Evolutionary conservation across 2,113 vertebrate genomes (phyloP), one percentile per base, ranked within the genome.

Genomic region (Dolichallabes microphthalmus): DNA sequence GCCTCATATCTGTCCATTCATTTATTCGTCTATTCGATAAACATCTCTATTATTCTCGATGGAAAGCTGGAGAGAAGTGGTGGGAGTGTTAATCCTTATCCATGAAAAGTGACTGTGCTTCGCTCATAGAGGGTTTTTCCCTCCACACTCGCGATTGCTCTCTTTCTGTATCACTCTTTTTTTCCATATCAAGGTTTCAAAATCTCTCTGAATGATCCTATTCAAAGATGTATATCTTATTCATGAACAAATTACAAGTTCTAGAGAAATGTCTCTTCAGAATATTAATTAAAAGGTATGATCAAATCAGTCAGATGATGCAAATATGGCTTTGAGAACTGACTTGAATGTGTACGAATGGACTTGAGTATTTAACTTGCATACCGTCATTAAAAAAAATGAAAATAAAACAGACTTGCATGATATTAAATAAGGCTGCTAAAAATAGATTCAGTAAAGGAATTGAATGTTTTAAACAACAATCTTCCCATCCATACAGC

Each of bases 11-110:
- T 80, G 71, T 88, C 87, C 82, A 74, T 83, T 86, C 85, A 86
- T 88, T 78, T 86, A 88, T 88, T 88, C 81, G 86, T 83, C 80
- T 84, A 86, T 88, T 86, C 87, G 74, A 52, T 86, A 86, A 88
- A 75, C 81, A 6, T 3, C 64, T 86, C 87, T 60, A 88, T 84
- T 86, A 83, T 76, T 77, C 85, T 86, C 82, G 69, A 81, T 61
- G 85, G 82, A 86, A 86, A 84, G 77, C 82, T 79, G 53, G 13
- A 84, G 68, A 88, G 53, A 27, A 83, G 66, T 79, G 19, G 30
- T 22, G 57, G 57, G 57, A 53, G 52, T 76, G 82, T 83, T 88
- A 86, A 88, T 86, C 82, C 85, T 82, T 15, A 71, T 32, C 63
- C 73, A 66, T 57, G 82, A 27, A 71, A 80, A 79, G 20, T 82